Evolutionary conservation across 1,140 invertebrate genomes (phyloP).

Genomic region (Reticulitermes speratus): DNA sequence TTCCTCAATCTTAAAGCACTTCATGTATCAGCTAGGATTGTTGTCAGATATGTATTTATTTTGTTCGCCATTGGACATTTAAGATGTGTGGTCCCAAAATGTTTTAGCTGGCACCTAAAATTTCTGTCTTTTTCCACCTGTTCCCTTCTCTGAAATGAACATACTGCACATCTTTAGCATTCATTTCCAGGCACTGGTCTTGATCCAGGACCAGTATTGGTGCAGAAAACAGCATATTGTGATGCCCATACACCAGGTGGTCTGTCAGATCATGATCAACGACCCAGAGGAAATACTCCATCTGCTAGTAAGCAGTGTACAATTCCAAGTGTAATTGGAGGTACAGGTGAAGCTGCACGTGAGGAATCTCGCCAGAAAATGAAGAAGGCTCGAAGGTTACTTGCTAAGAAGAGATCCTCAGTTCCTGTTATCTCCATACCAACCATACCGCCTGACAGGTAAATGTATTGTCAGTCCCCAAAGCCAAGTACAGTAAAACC

Average conservation of each 20-base stretch:
- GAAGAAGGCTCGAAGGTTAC: slow-evolving; percentile 73
- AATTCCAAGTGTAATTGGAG: slow-evolving; percentile 46
- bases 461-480: slow-evolving; percentile 28
- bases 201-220: slow-evolving; percentile 67
- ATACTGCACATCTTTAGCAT: no score
- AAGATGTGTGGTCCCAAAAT: no score
- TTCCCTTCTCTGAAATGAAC: no score
- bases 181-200: slow-evolving; percentile 19
- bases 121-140: no score
- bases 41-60: no score
- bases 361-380: slow-evolving; percentile 57
- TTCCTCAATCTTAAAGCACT: no score
- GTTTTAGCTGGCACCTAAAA: no score
- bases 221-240: slow-evolving; percentile 95
- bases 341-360: slow-evolving; percentile 39
- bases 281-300: slow-evolving; percentile 30
- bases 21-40: no score
- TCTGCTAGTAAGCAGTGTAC: slow-evolving; percentile 41
- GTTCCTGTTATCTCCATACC: slow-evolving; percentile 91
- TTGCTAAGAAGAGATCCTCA: slow-evolving; percentile 83
- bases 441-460: slow-evolving; percentile 84
- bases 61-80: no score
- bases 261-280: slow-evolving; percentile 59
- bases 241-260: slow-evolving; percentile 81
- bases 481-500: no score